A percentile compares a stretch with the other conserved stretches of the same genome.
Evolutionary conservation across 2,113 vertebrate species (phyloP).

Genomic region (Pelvicachromis taeniatus): DNA sequence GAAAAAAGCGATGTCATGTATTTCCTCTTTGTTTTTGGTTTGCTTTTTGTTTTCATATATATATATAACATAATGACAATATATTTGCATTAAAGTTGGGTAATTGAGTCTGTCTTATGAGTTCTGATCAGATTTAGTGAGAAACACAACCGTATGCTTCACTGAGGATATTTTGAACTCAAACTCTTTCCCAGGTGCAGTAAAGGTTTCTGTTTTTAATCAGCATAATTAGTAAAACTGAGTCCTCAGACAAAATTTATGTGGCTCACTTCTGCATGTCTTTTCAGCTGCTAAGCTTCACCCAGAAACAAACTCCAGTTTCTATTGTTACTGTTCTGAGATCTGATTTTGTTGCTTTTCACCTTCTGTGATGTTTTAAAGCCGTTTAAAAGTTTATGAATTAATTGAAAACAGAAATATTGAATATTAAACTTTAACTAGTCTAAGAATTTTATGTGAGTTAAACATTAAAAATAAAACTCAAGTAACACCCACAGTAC

Average conservation of each 20-base stretch:
- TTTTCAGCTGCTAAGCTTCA: neutral
- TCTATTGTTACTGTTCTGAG: neutral
- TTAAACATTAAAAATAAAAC: neutral
- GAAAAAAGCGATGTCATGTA: no score
- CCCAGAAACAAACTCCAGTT: neutral
- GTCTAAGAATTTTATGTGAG: rapidly evolving
- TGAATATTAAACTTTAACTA: neutral
- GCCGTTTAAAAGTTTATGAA: neutral
- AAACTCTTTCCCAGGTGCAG: neutral
- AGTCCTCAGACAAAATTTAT: neutral
- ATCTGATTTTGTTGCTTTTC: neutral
- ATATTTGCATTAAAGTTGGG: neutral
- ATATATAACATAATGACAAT: no score
- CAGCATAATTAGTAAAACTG: neutral
- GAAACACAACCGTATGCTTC: neutral
- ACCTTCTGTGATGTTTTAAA: neutral
- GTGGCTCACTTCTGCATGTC: neutral
- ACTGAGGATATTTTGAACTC: neutral
- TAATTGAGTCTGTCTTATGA: neutral
- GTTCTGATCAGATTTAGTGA: neutral
- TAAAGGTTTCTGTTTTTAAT: neutral
- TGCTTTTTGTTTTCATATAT: no score
- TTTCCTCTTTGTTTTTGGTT: no score
- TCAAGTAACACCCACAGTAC: neutral
- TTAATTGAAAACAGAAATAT: neutral